These are phyloP conservation scores for Nasonia oneida DNA, from an alignment of 2,888 invertebrate species.

Conservation along the genomic window DNA sequence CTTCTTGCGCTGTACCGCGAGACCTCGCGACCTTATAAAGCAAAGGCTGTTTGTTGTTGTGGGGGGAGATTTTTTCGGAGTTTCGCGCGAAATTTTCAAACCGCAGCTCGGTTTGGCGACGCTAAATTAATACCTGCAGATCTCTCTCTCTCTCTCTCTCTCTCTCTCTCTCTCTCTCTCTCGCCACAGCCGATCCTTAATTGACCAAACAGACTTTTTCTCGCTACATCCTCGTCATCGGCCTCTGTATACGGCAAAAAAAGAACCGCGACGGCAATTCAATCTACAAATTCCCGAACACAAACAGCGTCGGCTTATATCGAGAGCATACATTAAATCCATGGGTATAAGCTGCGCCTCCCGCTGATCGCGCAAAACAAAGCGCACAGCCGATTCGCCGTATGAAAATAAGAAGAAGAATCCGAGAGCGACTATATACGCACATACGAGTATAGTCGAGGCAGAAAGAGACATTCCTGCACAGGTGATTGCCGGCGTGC, in stretches of 20 bases:
- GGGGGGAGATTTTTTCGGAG: slow-evolving; percentile 31
- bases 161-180: too few species aligned
- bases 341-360: neutral
- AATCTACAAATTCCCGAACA: slow-evolving; percentile 6
- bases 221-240: slow-evolving; percentile 3
- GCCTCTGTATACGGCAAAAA: neutral
- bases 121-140: neutral
- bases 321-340: slow-evolving; percentile 21
- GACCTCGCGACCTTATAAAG: neutral
- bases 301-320: neutral
- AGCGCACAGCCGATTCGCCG: neutral
- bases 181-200: neutral
- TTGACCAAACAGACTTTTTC: slow-evolving; percentile 34
- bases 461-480: slow-evolving; percentile 41
- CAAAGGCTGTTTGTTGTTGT: neutral
- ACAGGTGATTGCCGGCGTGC: slow-evolving; percentile 49
- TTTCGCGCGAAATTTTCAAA: neutral
- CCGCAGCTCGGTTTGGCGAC: neutral
- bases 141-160: neutral
- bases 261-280: neutral
- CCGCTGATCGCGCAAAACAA: slow-evolving; percentile 8
- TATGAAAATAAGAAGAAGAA: neutral
- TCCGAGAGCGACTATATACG: neutral
- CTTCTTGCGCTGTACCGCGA: neutral
- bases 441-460: neutral